Conservation (phyloP, 2,797 vertebrate genomes). For the Clarias laeviceps region DNA sequence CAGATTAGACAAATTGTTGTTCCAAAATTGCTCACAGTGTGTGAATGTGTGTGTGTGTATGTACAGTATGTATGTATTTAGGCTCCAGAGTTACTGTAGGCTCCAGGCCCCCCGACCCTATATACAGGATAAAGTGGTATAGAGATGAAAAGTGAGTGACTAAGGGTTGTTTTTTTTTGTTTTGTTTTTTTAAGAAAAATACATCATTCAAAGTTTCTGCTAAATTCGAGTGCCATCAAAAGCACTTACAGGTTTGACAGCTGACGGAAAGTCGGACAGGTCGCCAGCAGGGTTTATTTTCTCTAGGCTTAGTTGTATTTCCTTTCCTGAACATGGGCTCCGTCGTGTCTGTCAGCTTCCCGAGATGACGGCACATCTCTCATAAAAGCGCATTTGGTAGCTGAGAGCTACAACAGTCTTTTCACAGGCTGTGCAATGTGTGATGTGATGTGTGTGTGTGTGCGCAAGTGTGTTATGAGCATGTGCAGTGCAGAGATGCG, state of each 20-base stretch:
- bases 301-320: conserved; percentile 19
- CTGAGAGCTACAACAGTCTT: conserved; percentile 41
- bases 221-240: neutral
- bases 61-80: too few relatives aligned
- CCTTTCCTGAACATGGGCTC: conserved; percentile 30
- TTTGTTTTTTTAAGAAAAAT: neutral
- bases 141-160: too few relatives aligned
- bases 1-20: too few relatives aligned
- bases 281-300: conserved; percentile 33
- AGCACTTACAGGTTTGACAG: conserved; percentile 8
- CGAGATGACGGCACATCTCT: conserved; percentile 32
- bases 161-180: too few relatives aligned
- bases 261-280: neutral
- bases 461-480: neutral
- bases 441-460: neutral
- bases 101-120: too few relatives aligned
- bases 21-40: too few relatives aligned
- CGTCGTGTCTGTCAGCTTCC: conserved; percentile 13
- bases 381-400: conserved; percentile 32
- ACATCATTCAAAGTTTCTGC: neutral
- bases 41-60: too few relatives aligned
- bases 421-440: conserved; percentile 35
- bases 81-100: too few relatives aligned
- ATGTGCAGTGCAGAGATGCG: conserved; percentile 63
- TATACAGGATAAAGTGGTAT: too few relatives aligned